Evolutionary conservation across 2,113 vertebrate genomes (phyloP), one percentile per base, ranked within the genome.

Genomic region (Marmota flaviventris): DNA sequence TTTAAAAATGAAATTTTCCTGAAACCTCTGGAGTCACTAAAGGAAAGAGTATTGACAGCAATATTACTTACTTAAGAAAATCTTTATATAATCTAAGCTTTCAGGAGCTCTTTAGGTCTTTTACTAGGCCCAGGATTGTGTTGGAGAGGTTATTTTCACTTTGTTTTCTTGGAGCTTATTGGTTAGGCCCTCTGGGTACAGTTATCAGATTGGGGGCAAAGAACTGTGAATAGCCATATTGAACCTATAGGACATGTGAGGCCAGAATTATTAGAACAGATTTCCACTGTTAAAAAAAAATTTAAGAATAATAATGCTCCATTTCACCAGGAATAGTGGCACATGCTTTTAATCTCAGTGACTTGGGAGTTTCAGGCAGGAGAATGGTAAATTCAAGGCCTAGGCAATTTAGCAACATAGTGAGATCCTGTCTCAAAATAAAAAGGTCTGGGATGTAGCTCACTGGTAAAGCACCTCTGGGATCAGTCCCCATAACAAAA

Each of bases 71-170:
- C 25, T 34, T 56, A 51, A 76, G 77, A 22, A 89, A 61, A 65
- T 67, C 42, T 76, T 76, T 84, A n/a, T 76, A 45, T 25, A 84
- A 45, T 48, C 12, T 67, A 53, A 84, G 29, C n/a, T 42, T 76
- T 67, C 22, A 56, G 29, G 53, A 69, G 14, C 56, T 83, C 32
- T 27, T 42, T 58, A 45, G 56, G 51, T 5, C 12, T 94, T 90
- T 89, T 22, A 27, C 37, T 45, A 65, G 11, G 22, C 20, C 12
- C 34, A 69, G 48, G 9, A 69, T 58, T 37, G 39, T 69, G 4
- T 85, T 67, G 87, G 70, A 39, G 25, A 34, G 8, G 18, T 65
- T 84, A 78, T n/a, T 93, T 91, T 97, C 85, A 27, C 18, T 95
- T 69, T 83, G 24, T 61, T 84, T 92, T 85, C 53, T 85, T 82